Evolutionary conservation across 1,140 invertebrate genomes (phyloP).

Genomic region (Odontomachus brunneus): DNA sequence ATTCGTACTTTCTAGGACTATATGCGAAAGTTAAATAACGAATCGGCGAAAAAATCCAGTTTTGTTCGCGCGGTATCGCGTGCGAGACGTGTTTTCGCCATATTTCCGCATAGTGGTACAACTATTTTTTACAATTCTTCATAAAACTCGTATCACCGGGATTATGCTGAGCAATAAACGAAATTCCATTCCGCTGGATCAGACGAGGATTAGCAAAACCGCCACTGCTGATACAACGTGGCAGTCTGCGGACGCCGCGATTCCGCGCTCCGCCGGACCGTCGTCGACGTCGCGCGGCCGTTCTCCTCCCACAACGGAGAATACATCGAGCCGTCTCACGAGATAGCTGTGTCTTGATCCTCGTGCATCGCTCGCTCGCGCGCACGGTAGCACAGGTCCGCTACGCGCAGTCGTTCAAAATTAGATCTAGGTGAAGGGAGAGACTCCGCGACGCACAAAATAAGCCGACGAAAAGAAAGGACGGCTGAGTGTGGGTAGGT

Average conservation of each 20-base stretch:
- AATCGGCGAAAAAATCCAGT: too few species aligned
- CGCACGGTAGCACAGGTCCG: neutral
- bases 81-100: neutral
- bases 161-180: neutral
- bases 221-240: neutral
- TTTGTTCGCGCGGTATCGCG: neutral
- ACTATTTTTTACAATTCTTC: constrained; percentile 10
- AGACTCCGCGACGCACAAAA: neutral
- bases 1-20: too few species aligned
- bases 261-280: neutral
- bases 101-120: neutral
- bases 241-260: neutral
- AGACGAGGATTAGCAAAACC: neutral
- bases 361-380: too few species aligned
- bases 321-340: neutral
- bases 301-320: neutral
- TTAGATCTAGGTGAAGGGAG: constrained; percentile 45
- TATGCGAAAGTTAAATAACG: too few species aligned
- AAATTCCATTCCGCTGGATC: neutral
- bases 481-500: neutral
- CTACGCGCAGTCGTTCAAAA: constrained; percentile 11
- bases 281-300: neutral
- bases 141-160: neutral
- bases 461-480: constrained; percentile 12
- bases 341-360: neutral